A percentile compares a stretch with the other conserved stretches of the same genome.
Conservation (phyloP, 2,113 vertebrate species). For the Eonycteris spelaea region DNA sequence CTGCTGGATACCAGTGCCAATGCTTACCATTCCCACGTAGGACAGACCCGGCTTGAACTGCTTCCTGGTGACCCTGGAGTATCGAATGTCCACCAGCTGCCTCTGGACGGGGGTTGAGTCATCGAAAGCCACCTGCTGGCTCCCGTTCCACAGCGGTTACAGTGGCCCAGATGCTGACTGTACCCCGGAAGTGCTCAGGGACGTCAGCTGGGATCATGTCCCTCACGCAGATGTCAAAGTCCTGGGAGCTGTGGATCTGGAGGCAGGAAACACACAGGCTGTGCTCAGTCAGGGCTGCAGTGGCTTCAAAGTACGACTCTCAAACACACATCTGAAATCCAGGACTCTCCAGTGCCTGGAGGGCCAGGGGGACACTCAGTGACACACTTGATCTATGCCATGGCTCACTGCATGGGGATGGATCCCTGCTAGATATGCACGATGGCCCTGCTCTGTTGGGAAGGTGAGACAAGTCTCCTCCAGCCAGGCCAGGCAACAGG, state of each 20-base stretch:
- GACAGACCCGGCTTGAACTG: slow-evolving; percentile 95
- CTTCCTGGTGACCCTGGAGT: slow-evolving; percentile 92
- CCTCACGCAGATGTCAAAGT: slow-evolving; percentile 91
- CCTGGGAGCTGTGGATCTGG: slow-evolving; percentile 90
- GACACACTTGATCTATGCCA: neutral
- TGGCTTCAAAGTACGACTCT: fast-evolving
- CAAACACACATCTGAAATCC: neutral
- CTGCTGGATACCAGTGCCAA: fast-evolving
- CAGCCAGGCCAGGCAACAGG: neutral
- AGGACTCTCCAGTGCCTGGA: neutral
- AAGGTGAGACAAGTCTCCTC: neutral
- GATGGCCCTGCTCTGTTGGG: neutral
- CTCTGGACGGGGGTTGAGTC: slow-evolving; percentile 93
- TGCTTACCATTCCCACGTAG: slow-evolving; percentile 91
- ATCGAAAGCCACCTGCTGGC: slow-evolving; percentile 90
- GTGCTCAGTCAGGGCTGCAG: fast-evolving
- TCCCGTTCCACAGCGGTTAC: slow-evolving; percentile 90
- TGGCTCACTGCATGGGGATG: too few relatives aligned
- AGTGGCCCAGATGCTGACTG: slow-evolving; percentile 91
- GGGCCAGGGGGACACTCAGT: neutral
- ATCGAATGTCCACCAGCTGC: slow-evolving; percentile 94
- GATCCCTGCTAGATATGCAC: neutral
- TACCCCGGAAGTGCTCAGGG: slow-evolving; percentile 93
- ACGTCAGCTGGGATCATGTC: slow-evolving; percentile 94
- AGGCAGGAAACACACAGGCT: fast-evolving